phyloP scores from a whole-genome alignment of 2,113 vertebrate genomes.

The Nicator chloris region DNA sequence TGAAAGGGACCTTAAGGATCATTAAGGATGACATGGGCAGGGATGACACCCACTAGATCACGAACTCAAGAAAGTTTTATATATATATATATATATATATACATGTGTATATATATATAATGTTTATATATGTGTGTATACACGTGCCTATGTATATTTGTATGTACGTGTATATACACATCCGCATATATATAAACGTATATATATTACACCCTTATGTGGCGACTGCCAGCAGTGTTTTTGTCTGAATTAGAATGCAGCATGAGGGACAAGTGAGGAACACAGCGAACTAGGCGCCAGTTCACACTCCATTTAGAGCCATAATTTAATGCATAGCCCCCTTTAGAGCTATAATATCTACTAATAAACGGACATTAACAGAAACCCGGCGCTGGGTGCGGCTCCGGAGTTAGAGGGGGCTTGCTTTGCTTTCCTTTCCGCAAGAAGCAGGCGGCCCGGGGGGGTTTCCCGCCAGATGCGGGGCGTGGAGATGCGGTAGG shows the following conservation, averaged over 20 bases:
- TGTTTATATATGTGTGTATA: neutral
- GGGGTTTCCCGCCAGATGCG: neutral
- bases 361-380: fast-evolving
- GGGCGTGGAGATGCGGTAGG: neutral
- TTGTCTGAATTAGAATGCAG: neutral
- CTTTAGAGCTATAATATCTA: neutral
- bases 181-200: no score
- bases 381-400: neutral
- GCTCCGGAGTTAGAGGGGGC: fast-evolving
- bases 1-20: neutral
- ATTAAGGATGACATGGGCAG: no score
- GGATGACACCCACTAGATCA: neutral
- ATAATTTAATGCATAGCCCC: fast-evolving
- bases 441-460: neutral
- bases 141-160: neutral
- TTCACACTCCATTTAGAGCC: neutral
- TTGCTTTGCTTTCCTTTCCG: fast-evolving
- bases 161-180: neutral
- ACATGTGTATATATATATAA: no score
- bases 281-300: fast-evolving
- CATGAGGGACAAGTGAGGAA: neutral
- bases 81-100: neutral
- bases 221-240: neutral
- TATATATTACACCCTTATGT: neutral
- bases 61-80: neutral